Base-by-base conservation (phyloP, 2,888 invertebrate genomes). In the Stegophylla sp. region DNA sequence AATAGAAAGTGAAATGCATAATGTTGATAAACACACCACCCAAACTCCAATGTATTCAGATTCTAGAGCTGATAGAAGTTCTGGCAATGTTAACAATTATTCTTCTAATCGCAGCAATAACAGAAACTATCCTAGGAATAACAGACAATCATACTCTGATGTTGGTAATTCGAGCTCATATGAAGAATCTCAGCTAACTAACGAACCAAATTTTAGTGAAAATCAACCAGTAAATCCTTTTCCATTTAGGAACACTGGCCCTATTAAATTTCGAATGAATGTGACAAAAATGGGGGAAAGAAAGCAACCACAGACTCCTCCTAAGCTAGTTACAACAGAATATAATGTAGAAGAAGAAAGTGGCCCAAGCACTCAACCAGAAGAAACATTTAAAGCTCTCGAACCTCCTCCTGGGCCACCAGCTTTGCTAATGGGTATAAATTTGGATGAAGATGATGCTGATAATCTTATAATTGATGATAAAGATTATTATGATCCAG, bases 391-490 rank as follows among this genome's bases (percentile, higher is more conserved):
- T 67, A 82, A 85, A 26, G 85, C 85, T 2, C 83, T 88, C 15
- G 84, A 86, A 26, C 88, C 88, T 3, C 88, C 88, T 2, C 87
- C 88, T 0, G 87, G 87, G 66, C 87, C 87, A 10, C 88, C 88
- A 0, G 86, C 87, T 17, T 63, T 83, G 15, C 77, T 82, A 7
- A 56, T 61, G 43, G 67, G 66, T 45, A 79, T 72, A n/a, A 59
- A 63, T 66, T 56, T 74, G 59, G 66, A 82, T 15, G 77, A 79
- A 2, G 72, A 77, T 15, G 79, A 83, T 34, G 43, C 48, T 34
- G 71, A 82, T 77, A 64, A 74, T 72, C 67, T 79, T 63, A 61
- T 75, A 48, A 83, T 77, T 59, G 82, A 79, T 1, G 79, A 79
- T 71, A 79, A 79, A n/a, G 79, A 79, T 61, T 79, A 79, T 41